Evolutionary conservation across 2,113 vertebrate species (phyloP), one percentile per base, ranked within the genome.

Genomic region (Thalassarche chlororhynchos): DNA sequence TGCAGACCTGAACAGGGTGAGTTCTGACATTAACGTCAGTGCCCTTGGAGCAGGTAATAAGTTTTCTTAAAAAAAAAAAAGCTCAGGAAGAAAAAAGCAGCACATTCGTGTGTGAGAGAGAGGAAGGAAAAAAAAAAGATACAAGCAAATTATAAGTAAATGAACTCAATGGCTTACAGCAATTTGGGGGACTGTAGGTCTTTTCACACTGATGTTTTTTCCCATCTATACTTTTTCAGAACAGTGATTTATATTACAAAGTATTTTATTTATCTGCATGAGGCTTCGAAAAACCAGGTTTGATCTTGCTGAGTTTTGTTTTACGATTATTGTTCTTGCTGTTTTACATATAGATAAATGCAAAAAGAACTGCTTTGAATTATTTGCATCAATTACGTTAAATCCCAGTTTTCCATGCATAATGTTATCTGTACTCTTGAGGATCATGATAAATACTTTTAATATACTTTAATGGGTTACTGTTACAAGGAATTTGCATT

Each of bases 401-500:
- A 96, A 93, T 97, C 92, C 85, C 93, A 90, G 71, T 84, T 96
- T 98, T 97, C 87, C 17, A 1, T 96, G 91, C 78, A 23, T 93
- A 93, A 66, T 97, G 36, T 96, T 96, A 83, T 96, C 93, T 70
- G 36, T 95, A 62, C 97, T 96, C 90, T 57, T 69, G 96, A 97
- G 97, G 80, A 95, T 87, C 89, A 87, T 98, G 97, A 98, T 98
- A 96, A 98, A 98, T 98, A 97, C 87, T 97, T 98, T 98, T 97
- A 98, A 98, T 98, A 98, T 96, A 84, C 82, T 97, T 98, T 98
- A 98, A 98, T 98, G 86, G 83, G 84, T 90, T 97, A 93, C 72
- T 96, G 49, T 98, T 98, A 96, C 60, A 96, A 96, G 93, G 95
- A 96, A 92, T 97, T 98, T 97, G 75, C 68, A 52, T 94, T 98